phyloP scores from a whole-genome alignment of 2,888 invertebrate genomes.

The Buathra laborator region DNA sequence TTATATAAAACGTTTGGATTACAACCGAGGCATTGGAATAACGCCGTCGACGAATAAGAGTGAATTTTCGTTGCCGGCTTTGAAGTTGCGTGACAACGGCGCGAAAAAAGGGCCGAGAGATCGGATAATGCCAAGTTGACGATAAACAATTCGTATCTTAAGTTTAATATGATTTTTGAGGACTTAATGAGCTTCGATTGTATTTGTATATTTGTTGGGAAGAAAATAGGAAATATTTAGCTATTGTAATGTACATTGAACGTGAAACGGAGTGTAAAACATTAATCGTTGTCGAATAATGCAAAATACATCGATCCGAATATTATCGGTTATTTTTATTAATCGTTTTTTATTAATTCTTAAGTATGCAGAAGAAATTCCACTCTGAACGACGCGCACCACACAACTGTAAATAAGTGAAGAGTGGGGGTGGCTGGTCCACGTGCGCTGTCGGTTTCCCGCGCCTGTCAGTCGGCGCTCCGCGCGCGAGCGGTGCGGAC shows the following conservation, averaged over 20 bases:
- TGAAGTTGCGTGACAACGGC: slow-evolving; percentile 73
- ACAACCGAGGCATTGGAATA: slow-evolving; percentile 73
- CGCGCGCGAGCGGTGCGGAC: neutral
- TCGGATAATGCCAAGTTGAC: slow-evolving; percentile 60
- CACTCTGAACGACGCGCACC: neutral
- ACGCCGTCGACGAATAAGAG: slow-evolving; percentile 70
- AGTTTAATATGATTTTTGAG: neutral
- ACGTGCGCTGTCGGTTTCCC: neutral
- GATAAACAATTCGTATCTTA: slow-evolving; percentile 9
- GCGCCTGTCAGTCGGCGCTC: neutral
- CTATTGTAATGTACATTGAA: slow-evolving; percentile 8
- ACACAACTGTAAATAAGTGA: neutral
- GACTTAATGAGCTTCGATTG: neutral
- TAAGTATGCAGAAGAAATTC: neutral
- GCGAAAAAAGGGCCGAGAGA: slow-evolving; percentile 63
- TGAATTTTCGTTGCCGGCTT: slow-evolving; percentile 76
- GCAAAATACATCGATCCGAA: slow-evolving; percentile 8
- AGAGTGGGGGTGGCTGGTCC: slow-evolving; percentile 9
- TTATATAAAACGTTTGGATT: slow-evolving; percentile 77
- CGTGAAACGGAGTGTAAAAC: neutral
- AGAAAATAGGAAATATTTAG: neutral
- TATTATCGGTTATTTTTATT: neutral
- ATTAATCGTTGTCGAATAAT: slow-evolving; percentile 1
- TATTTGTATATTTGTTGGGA: slow-evolving; percentile 2
- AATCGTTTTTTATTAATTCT: neutral